Evolutionary conservation across 2,113 vertebrate species (phyloP).

Genomic region (Podocnemis expansa): DNA sequence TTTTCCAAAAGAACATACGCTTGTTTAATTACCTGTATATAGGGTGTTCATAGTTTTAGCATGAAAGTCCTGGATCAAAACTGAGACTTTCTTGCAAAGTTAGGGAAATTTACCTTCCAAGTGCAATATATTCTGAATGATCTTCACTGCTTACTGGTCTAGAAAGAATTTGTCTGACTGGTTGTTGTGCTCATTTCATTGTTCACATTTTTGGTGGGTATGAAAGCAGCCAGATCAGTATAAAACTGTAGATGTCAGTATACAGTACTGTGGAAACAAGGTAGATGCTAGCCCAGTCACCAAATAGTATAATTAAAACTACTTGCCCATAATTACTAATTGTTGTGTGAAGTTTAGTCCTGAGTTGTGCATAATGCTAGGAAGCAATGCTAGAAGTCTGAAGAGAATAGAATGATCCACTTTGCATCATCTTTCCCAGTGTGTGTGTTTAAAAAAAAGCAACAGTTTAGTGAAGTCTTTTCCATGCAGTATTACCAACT

Average conservation of each 20-base stretch:
- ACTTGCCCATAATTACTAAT: background rate
- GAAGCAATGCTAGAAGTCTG: background rate
- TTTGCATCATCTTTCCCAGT: background rate
- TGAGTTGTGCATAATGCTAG: background rate
- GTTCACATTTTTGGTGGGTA: background rate
- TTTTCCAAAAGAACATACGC: slow-evolving; percentile 14
- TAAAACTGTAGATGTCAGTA: slow-evolving; percentile 25
- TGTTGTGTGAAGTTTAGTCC: background rate
- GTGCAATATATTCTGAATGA: background rate
- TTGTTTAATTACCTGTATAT: background rate
- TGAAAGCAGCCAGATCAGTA: slow-evolving; percentile 12
- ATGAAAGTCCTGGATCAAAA: slow-evolving; percentile 49
- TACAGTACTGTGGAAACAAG: background rate
- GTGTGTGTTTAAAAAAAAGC: background rate
- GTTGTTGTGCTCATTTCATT: background rate
- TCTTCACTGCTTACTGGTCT: background rate
- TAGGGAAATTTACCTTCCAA: slow-evolving; percentile 45
- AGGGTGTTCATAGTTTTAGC: slow-evolving; percentile 44
- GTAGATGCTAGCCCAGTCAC: background rate
- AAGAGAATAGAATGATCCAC: background rate
- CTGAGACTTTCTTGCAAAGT: slow-evolving; percentile 40
- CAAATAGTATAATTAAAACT: background rate
- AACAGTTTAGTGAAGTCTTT: background rate
- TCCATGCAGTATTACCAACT: background rate
- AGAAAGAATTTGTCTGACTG: background rate